Evolutionary conservation across 1,140 invertebrate species (phyloP).

Genomic region (Pseudomyrmex flavicornis): DNA sequence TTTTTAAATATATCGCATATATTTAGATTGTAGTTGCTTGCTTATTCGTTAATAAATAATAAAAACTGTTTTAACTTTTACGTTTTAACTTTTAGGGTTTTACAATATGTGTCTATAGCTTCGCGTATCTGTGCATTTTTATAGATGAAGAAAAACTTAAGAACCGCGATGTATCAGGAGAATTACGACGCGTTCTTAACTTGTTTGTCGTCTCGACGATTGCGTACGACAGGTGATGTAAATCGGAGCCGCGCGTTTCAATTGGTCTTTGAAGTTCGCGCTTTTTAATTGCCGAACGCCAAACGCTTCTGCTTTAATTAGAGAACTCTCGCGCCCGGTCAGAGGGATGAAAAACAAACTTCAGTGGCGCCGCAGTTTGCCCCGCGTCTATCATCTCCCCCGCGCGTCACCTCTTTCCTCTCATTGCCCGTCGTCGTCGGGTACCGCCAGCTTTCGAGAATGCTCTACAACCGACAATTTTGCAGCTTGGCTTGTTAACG

Average conservation of each 20-base stretch:
- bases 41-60: no score
- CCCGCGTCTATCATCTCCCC: not conserved
- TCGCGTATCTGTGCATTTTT: no score
- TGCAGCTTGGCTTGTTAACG: constrained; percentile 46
- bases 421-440: not conserved
- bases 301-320: constrained; percentile 67
- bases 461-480: constrained; percentile 57
- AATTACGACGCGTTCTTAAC: constrained; percentile 17
- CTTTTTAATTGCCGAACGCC: constrained; percentile 62
- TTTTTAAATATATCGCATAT: not conserved
- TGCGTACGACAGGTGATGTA: constrained; percentile 32
- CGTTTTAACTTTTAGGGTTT: no score
- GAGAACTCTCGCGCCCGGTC: constrained; percentile 31
- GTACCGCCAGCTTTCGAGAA: constrained; percentile 43
- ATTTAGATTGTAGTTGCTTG: not conserved
- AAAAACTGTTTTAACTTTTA: no score
- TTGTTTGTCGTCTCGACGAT: constrained; percentile 35
- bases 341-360: constrained; percentile 62
- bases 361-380: constrained; percentile 19
- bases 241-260: constrained; percentile 51
- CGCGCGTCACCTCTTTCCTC: not conserved
- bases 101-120: no score
- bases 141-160: constrained; percentile 5
- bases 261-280: constrained; percentile 59
- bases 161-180: constrained; percentile 11